A percentile compares a stretch with the other conserved stretches of the same genome.
Conservation (phyloP, 2,888 invertebrate species). For the Mythimna impura region DNA sequence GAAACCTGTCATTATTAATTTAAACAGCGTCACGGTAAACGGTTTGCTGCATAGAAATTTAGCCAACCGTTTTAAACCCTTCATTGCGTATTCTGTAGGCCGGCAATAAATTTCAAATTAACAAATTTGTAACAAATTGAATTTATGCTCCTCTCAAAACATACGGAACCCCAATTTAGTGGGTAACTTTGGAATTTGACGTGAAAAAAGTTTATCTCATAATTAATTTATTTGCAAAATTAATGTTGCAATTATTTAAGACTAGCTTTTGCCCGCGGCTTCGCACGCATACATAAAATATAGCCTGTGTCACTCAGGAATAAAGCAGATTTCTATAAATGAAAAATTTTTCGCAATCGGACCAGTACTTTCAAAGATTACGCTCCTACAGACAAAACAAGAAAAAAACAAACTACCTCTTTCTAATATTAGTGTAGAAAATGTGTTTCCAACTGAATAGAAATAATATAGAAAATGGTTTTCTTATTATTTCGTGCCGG, state of each 20-base stretch:
- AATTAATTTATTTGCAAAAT: slow-evolving; percentile 30
- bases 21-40: slow-evolving; percentile 33
- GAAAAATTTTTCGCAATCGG: no score
- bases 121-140: slow-evolving; percentile 61
- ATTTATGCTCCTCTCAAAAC: slow-evolving; percentile 60
- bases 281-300: no score
- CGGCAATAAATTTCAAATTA: slow-evolving; percentile 60
- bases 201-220: slow-evolving; percentile 24
- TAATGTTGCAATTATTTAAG: slow-evolving; percentile 16
- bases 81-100: slow-evolving; percentile 58
- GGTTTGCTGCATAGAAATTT: slow-evolving; percentile 11
- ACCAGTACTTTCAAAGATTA: no score
- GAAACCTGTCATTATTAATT: slow-evolving; percentile 55
- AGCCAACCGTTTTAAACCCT: slow-evolving; percentile 48
- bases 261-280: no score
- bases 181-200: slow-evolving; percentile 33
- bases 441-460: slow-evolving; percentile 15
- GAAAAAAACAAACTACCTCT: no score
- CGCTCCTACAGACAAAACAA: no score
- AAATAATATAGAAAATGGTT: slow-evolving; percentile 1
- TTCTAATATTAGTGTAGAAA: background rate
- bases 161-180: slow-evolving; percentile 40
- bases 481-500: slow-evolving; percentile 7
- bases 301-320: no score
- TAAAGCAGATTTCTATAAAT: no score